Base-by-base conservation (phyloP, 2,888 invertebrate species). In the Leptinotarsa rubiginosa region DNA sequence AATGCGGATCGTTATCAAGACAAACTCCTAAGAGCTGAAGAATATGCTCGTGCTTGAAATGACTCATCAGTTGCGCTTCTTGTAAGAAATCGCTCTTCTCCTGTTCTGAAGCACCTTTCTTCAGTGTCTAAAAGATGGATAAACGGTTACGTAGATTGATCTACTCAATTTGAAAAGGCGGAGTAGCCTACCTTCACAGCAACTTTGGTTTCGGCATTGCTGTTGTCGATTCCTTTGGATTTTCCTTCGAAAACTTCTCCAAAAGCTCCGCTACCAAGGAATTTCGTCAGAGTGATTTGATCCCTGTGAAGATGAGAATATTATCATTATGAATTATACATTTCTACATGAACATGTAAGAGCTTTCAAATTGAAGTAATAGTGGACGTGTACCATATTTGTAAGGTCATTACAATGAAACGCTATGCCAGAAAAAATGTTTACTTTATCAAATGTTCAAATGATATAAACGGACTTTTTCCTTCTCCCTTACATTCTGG, bases 21-120 rank as follows among this genome's bases (percentile, higher is more conserved):
- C 98, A 98, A 5, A 99, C 97, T 1, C 99, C 99, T 12, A 99
- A 90, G 47, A 99, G 90, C 77, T 96, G 92, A 41, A 99, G 89
- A 72, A 99, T 98, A 85, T 99, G 97, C 76, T 97, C 95, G 86
- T 99, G 98, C 81, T 96, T 96, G 87, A 99, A 98, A 86, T 98
- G 97, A 71, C 96, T 96, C 98, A 99, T 98, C 64, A 99, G 88
- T 81, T 97, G 94, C 0, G 99, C 99, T 89, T 99, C 99, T 88
- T 98, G 97, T 15, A 99, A 89, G 84, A 99, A 98, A 87, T 98
- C 98, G 1, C 93, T 92, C 86, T 96, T 96, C 86, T 97, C 97
- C 83, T 94, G 94, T 70, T 95, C 94, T 0, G 94, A 94, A 4
- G 97, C 97, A 20, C 96, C 97, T 88, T 98, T 97, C 64, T 97